Percentiles rank a stretch among this genome's conserved stretches.
phyloP scores from a whole-genome alignment of 37 sponge, comb jelly and placozoan species.

The Corticium candelabrum region DNA sequence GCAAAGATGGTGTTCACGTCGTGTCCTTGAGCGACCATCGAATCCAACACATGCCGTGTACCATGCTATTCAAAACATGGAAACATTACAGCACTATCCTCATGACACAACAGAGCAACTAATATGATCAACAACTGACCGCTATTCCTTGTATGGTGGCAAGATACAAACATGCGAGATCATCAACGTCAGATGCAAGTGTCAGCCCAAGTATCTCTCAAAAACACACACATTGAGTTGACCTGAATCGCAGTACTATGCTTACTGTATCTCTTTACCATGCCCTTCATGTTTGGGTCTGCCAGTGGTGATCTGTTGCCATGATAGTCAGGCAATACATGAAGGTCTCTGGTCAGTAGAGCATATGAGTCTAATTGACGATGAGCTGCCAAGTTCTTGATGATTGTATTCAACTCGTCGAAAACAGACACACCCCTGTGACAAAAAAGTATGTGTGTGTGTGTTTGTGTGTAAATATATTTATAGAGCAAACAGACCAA shows the following conservation, averaged over 20 bases:
- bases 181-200: conserved; percentile 16
- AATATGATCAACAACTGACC: conserved; percentile 23
- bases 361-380: conserved; percentile 3
- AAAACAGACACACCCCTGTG: conserved; percentile 10
- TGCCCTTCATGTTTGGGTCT: conserved; percentile 42
- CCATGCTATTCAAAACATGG: conserved; percentile 24
- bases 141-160: conserved; percentile 68
- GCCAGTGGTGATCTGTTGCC: conserved; percentile 85
- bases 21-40: conserved; percentile 32
- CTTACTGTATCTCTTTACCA: conserved; percentile 23
- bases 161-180: conserved; percentile 43
- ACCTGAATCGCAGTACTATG: background rate
- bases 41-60: conserved; percentile 49
- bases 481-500: too few species aligned
- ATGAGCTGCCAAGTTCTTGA: background rate
- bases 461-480: too few species aligned
- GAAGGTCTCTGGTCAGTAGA: conserved; percentile 21
- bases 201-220: conserved; percentile 29
- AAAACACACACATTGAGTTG: background rate
- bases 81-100: too few species aligned
- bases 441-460: too few species aligned
- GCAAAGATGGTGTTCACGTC: conserved; percentile 24
- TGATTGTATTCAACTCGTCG: conserved; percentile 10
- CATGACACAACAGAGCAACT: too few species aligned
- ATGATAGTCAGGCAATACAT: conserved; percentile 65